Conservation (phyloP, 2,113 vertebrate genomes). For the Pachyramphus minor region DNA sequence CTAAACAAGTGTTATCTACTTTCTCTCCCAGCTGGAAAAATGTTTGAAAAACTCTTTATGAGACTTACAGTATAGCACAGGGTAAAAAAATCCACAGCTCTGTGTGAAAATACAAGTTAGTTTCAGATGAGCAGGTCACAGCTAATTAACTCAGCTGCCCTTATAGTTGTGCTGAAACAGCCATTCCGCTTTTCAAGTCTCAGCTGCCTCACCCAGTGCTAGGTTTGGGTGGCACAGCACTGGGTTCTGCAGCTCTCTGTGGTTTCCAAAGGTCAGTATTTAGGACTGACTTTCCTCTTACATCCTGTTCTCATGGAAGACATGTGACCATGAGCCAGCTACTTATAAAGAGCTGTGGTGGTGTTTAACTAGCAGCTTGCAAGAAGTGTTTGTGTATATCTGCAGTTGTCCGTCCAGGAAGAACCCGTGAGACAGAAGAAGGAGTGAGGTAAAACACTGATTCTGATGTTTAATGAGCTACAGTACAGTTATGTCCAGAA, state of each 20-base stretch:
- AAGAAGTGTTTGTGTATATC: not conserved
- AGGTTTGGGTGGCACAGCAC: not conserved
- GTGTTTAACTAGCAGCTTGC: not conserved
- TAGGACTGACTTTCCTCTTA: not conserved
- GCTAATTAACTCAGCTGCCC: not conserved
- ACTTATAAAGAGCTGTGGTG: not conserved
- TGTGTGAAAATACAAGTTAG: not conserved
- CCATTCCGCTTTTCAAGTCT: not conserved
- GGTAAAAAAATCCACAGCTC: not conserved
- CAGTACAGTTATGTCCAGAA: not conserved
- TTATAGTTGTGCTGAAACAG: slow-evolving; percentile 10
- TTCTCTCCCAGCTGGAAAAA: not conserved
- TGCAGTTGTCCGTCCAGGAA: not conserved
- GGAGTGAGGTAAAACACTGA: not conserved
- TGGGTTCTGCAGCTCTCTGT: not conserved
- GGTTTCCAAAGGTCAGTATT: not conserved
- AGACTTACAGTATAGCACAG: not conserved
- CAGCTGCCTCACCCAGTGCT: not conserved
- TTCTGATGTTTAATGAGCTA: not conserved
- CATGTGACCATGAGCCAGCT: not conserved
- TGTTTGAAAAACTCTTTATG: not conserved
- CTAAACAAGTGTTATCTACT: not conserved
- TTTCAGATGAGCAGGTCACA: slow-evolving; percentile 4
- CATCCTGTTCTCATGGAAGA: not conserved
- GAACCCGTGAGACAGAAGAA: not conserved